Percentiles rank a stretch among this genome's conserved stretches.
phyloP scores from a whole-genome alignment of 2,797 vertebrate genomes.

The Rousettus madagascariensis region DNA sequence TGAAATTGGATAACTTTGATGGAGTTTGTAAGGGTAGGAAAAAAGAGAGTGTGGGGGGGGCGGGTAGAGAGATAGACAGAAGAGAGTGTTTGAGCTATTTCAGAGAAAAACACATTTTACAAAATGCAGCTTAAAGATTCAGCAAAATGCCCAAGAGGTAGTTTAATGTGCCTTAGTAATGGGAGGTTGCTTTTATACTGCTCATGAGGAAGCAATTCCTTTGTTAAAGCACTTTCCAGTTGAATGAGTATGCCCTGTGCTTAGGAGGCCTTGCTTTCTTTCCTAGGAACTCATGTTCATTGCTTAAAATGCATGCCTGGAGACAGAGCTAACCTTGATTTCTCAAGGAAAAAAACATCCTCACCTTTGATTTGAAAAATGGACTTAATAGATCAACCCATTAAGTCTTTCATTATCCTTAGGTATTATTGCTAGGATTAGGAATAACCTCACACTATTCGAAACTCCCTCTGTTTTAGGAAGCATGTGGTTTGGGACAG shows the following conservation, averaged over 20 bases:
- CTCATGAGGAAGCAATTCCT: constrained; percentile 43
- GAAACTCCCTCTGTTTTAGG: not conserved
- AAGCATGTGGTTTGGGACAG: constrained; percentile 67
- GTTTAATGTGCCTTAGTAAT: constrained; percentile 47
- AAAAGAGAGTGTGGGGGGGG: too few relatives aligned
- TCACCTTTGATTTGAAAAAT: constrained; percentile 55
- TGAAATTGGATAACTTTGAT: constrained; percentile 52
- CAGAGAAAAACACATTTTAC: constrained; percentile 50
- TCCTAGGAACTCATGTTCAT: constrained; percentile 49
- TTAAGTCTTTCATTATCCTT: constrained; percentile 48
- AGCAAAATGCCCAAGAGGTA: constrained; percentile 54
- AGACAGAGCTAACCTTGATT: constrained; percentile 36
- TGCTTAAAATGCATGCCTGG: constrained; percentile 35
- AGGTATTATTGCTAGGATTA: constrained; percentile 53
- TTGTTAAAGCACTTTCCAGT: constrained; percentile 66
- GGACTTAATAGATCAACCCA: constrained; percentile 15
- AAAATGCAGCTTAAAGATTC: constrained; percentile 56
- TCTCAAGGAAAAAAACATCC: constrained; percentile 7
- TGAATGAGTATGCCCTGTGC: constrained; percentile 24
- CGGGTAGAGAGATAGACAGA: not conserved
- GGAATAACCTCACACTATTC: constrained; percentile 41
- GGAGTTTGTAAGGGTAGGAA: not conserved
- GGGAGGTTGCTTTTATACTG: constrained; percentile 55
- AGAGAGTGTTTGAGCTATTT: constrained; percentile 40
- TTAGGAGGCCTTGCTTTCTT: constrained; percentile 44